Conservation (phyloP, 1,140 invertebrate species). For the Rhyzopertha dominica region DNA sequence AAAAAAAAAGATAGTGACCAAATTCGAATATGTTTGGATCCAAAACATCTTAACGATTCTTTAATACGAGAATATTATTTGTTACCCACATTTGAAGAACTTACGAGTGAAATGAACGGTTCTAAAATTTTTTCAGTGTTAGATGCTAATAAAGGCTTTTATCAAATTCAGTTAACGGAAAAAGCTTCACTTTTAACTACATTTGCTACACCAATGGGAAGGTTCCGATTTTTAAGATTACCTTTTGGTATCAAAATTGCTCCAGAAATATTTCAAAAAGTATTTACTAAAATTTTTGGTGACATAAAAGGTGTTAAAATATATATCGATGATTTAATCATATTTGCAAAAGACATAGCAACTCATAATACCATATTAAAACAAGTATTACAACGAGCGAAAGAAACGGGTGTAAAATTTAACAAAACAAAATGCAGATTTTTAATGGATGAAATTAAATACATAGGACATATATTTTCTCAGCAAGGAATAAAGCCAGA, state of each 20-base stretch:
- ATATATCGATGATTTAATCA: conserved; percentile 22
- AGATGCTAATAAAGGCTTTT: conserved; percentile 45
- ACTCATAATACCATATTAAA: conserved; percentile 8
- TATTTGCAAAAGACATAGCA: conserved; percentile 1
- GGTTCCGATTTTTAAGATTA: conserved; percentile 41
- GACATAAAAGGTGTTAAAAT: conserved; percentile 20
- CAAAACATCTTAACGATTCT: conserved; percentile 46
- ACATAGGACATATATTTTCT: conserved; percentile 4
- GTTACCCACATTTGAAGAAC: conserved; percentile 43
- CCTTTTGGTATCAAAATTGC: conserved; percentile 36
- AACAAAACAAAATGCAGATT: conserved; percentile 34
- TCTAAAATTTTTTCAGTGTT: conserved; percentile 42
- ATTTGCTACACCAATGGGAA: conserved; percentile 47
- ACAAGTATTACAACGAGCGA: conserved; percentile 24
- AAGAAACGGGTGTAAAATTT: conserved; percentile 26
- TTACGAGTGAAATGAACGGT: conserved; percentile 37
- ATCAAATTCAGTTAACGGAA: conserved; percentile 43
- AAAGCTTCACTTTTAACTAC: conserved; percentile 43
- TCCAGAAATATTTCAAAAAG: conserved; percentile 30
- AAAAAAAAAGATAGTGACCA: conserved; percentile 39
- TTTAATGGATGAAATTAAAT: conserved; percentile 14
- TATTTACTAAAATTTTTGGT: conserved; percentile 15
- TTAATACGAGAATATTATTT: conserved; percentile 44
- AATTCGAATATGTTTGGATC: conserved; percentile 47
- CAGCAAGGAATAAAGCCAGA: conserved; percentile 7